A percentile compares a stretch with the other conserved stretches of the same genome.
phyloP scores from a whole-genome alignment of 2,888 invertebrate genomes.

The Drosophila lacicola region DNA sequence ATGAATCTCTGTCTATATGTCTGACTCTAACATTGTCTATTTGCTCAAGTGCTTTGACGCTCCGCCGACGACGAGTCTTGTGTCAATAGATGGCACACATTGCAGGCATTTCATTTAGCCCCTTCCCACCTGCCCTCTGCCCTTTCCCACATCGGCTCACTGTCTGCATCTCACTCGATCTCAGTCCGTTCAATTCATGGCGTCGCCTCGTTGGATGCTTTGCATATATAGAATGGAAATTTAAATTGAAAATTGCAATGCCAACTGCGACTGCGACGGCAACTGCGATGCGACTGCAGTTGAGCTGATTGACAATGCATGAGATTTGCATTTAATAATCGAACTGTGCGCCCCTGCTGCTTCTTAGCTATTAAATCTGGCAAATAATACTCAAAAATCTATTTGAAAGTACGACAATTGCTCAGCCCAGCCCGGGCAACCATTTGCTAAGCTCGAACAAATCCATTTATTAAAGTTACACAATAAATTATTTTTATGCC shows the following conservation, averaged over 20 bases:
- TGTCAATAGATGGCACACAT: conserved; percentile 77
- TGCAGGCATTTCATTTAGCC: conserved; percentile 42
- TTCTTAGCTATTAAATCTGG: conserved; percentile 52
- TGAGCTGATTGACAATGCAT: conserved; percentile 65
- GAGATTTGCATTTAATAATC: conserved; percentile 77
- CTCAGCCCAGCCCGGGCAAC: background rate
- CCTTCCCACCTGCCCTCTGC: background rate
- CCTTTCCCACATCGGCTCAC: background rate
- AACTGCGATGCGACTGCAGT: conserved; percentile 1
- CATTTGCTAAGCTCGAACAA: conserved; percentile 32
- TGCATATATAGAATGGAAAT: conserved; percentile 71
- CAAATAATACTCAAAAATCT: conserved; percentile 47
- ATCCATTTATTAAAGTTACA: conserved; percentile 33
- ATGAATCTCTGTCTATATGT: conserved; percentile 14
- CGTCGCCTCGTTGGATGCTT: conserved; percentile 48
- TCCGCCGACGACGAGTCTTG: conserved; percentile 61
- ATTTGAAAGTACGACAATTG: conserved; percentile 8
- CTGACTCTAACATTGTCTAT: conserved; percentile 59
- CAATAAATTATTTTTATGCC: conserved; percentile 36
- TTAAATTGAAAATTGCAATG: conserved; percentile 75
- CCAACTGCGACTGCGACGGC: conserved; percentile 43
- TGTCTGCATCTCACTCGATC: background rate
- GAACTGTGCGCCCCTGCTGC: conserved; percentile 46
- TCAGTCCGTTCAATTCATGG: conserved; percentile 9
- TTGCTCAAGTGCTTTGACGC: conserved; percentile 73